A percentile compares a stretch with the other conserved stretches of the same genome.
Evolutionary conservation across 2,113 vertebrate genomes (phyloP).

Genomic region (Apodemus speciosus): DNA sequence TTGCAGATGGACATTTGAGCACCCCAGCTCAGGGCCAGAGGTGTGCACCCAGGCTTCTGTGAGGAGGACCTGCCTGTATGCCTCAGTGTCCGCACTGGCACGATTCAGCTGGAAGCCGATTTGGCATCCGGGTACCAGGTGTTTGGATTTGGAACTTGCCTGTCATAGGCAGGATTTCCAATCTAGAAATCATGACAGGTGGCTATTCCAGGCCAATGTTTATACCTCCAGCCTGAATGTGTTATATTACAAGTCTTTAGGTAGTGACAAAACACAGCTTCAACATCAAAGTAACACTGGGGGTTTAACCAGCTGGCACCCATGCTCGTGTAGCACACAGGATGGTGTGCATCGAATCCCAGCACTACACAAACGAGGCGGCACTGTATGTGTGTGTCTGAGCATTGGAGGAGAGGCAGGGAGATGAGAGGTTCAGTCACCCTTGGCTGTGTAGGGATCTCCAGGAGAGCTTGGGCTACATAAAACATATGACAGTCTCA

Average conservation of each 20-base stretch:
- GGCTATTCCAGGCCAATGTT: slow-evolving; percentile 28
- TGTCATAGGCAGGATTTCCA: slow-evolving; percentile 4
- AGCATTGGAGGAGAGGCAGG: neutral
- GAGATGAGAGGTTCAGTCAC: neutral
- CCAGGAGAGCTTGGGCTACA: neutral
- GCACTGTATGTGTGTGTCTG: neutral
- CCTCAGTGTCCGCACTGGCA: slow-evolving; percentile 69
- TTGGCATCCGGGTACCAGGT: slow-evolving; percentile 10
- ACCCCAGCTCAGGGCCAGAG: slow-evolving; percentile 87
- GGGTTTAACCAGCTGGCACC: neutral
- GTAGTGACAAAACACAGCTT: neutral
- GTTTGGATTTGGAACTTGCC: slow-evolving; percentile 57
- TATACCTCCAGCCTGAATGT: slow-evolving; percentile 27
- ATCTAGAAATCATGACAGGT: neutral
- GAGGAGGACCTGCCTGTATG: slow-evolving; percentile 82
- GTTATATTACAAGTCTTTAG: neutral
- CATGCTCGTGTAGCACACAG: neutral
- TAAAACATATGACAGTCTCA: neutral
- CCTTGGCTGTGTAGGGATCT: neutral
- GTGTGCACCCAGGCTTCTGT: slow-evolving; percentile 81
- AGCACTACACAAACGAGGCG: neutral
- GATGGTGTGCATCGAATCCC: neutral
- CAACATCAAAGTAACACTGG: neutral
- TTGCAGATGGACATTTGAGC: slow-evolving; percentile 85
- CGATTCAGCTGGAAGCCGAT: slow-evolving; percentile 48